Percentiles rank a stretch among this genome's conserved stretches.
phyloP scores from a whole-genome alignment of 2,113 vertebrate species.

The Arenaria interpres region DNA sequence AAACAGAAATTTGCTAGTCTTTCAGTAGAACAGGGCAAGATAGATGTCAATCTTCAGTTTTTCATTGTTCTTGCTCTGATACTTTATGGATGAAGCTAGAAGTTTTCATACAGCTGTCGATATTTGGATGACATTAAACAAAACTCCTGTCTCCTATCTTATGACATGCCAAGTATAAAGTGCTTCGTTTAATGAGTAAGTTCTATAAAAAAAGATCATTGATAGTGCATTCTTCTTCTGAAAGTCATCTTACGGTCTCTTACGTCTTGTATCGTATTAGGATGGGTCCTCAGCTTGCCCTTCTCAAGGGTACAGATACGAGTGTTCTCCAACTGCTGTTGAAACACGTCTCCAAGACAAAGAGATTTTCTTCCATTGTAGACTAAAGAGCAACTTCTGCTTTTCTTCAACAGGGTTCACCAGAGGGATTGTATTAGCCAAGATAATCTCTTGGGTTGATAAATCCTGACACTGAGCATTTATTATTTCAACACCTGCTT shows the following conservation, averaged over 20 bases:
- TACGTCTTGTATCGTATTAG: neutral
- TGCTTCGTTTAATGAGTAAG: neutral
- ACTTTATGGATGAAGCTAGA: neutral
- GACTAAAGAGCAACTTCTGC: neutral
- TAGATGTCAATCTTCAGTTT: neutral
- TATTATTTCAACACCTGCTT: conserved; percentile 1
- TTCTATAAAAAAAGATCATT: neutral
- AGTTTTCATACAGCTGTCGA: neutral
- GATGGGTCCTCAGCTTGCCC: neutral
- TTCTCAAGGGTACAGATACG: neutral
- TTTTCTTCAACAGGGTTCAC: neutral
- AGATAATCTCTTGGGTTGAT: neutral
- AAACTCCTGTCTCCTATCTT: neutral
- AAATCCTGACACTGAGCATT: neutral
- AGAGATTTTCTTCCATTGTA: neutral
- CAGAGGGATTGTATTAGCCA: neutral
- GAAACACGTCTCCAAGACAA: neutral
- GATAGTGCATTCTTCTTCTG: neutral
- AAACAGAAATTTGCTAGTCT: neutral
- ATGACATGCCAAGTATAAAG: neutral
- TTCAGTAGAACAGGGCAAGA: neutral
- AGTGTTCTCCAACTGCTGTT: neutral
- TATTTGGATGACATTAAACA: neutral
- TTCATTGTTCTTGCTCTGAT: neutral
- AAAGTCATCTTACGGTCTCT: neutral